Base-by-base conservation (phyloP, 2,113 vertebrate species). In the Solea senegalensis region DNA sequence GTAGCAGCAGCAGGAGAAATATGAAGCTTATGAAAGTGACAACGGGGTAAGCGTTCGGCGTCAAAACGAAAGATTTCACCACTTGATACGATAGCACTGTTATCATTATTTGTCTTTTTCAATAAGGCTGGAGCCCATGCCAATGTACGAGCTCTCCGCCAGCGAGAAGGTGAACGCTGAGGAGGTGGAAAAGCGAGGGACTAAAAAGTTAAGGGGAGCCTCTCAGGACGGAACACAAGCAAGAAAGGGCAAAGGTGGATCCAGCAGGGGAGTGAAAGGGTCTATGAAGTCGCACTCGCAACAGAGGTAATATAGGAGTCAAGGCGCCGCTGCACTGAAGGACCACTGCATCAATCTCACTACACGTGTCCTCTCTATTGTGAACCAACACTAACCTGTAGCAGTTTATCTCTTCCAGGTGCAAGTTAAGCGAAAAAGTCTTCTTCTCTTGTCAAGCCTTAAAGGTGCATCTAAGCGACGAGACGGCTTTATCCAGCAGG, bases 371-470 rank as follows among this genome's bases (percentile, higher is more conserved):
- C 1, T 11, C 49, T 56, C 21, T 39, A 43, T 4, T 64, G 48
- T 76, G 15, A 45, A 39, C 21, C 44, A 0, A 1, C 16, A 41
- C 5, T 69, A 43, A 65, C 51, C 21, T 39, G 14, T 11, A 27
- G 53, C 43, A 27, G 57, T 55, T 60, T n/a, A 39, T 60, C 65
- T n/a, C 72, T 66, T 71, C 79, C 78, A 99, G 97, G 81, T 96
- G 94, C 0, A 95, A 95, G 80, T 82, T 98, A 71, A 97, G 94
- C 92, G 96, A 98, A 86, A 96, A 94, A 86, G 95, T 98, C 94
- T 56, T 96, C 64, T 96, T 95, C 61, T 95, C 96, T 0, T 98
- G 97, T 86, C 94, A 95, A 69, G 87, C 94, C 60, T 87, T 99
- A 69, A 97, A 94, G 91, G 93, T 86, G 73, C 94, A 96, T 64